Base-by-base conservation (phyloP, 2,888 invertebrate species). In the Hirtodrosophila duncani region DNA sequence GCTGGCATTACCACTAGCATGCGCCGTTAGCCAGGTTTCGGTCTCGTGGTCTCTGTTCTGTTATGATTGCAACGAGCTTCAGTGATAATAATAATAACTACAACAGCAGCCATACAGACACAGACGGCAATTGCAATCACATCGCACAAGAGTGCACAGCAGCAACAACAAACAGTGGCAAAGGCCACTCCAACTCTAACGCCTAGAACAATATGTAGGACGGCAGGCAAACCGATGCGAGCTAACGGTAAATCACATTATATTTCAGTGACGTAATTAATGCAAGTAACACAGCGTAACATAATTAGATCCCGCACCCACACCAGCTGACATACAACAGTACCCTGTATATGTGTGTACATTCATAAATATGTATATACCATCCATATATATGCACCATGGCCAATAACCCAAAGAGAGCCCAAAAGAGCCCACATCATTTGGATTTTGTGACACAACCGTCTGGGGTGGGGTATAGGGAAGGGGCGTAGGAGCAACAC, bases 201-300 rank as follows among this genome's bases (percentile, higher is more conserved):
- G 23, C 7, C 17, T 18, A 61, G 43, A 61, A 61, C 60, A 58
- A 52, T 44, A 51, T 36, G 51, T 58, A n/a, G n/a, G n/a, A n/a
- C 43, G 38, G 11, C 34, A 21, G 8, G 20, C 37, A 10, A 23
- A 52, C 13, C 3, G 42, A 17, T 30, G 10, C 1, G 4, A 51
- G 57, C 72, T 63, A 80, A 79, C 80, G 56, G 80, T 71, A 67
- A 83, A 70, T 72, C 80, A 70, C 66, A 80, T 71, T 77, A 75
- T 68, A 80, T 80, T 75, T 80, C 70, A 78, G 64, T 75, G 72
- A 72, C 67, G 77, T 75, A 81, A 82, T 81, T 83, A 83, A 81
- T 81, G 72, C 82, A 81, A 82, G 81, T 82, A 82, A 63, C 65
- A 70, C 63, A 64, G 60, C 80, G 74, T 68, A 74, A 64, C 65